Percentiles rank a stretch among this genome's conserved stretches.
phyloP scores from a whole-genome alignment of 2,888 invertebrate genomes.

The Synanthedon vespiformis region DNA sequence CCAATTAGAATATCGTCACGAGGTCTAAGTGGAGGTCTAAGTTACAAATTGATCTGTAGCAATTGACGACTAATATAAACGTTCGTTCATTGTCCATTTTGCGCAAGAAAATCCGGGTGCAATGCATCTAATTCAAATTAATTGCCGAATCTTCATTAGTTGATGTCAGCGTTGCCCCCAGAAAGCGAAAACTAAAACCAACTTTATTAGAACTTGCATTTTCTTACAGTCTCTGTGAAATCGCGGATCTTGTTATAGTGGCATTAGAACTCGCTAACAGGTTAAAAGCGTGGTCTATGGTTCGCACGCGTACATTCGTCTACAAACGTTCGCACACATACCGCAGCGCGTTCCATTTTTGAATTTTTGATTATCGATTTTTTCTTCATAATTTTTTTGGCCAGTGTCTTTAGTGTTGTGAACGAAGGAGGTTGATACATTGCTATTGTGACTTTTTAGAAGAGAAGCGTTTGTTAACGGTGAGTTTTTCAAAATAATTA shows the following conservation, averaged over 20 bases:
- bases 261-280: slow-evolving; percentile 27
- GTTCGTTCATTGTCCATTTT: slow-evolving; percentile 40
- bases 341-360: slow-evolving; percentile 15
- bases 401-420: slow-evolving; percentile 20
- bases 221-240: slow-evolving; percentile 4
- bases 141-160: slow-evolving; percentile 51
- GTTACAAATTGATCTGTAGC: neutral
- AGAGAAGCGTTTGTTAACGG: slow-evolving; percentile 1
- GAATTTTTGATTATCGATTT: slow-evolving; percentile 6
- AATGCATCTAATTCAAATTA: slow-evolving; percentile 25
- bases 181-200: slow-evolving; percentile 12
- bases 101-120: slow-evolving; percentile 28
- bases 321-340: slow-evolving; percentile 10
- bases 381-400: slow-evolving; percentile 7
- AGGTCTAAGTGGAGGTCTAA: neutral
- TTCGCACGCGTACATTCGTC: slow-evolving; percentile 42
- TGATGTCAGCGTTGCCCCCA: slow-evolving; percentile 24
- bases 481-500: neutral
- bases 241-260: slow-evolving; percentile 20
- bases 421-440: slow-evolving; percentile 1
- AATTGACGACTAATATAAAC: slow-evolving; percentile 6
- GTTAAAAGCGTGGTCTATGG: slow-evolving; percentile 44
- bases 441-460: slow-evolving; percentile 4
- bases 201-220: slow-evolving; percentile 8
- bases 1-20: too few relatives aligned